Evolutionary conservation across 2,113 vertebrate species (phyloP).

Genomic region (Atractosteus spatula): DNA sequence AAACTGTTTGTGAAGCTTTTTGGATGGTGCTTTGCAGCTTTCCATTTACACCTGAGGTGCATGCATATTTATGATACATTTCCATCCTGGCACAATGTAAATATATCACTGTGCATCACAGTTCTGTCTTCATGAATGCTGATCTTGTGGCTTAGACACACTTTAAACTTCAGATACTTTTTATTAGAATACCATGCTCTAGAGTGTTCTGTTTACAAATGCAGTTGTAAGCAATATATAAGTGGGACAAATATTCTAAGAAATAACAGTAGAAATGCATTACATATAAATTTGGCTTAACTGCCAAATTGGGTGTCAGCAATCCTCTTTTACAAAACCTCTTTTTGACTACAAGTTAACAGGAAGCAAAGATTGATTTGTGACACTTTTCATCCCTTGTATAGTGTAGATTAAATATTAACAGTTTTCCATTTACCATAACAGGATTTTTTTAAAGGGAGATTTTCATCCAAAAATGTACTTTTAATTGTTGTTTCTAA

Average conservation of each 20-base stretch:
- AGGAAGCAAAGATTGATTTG: constrained; percentile 62
- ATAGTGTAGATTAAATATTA: constrained; percentile 63
- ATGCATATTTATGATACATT: constrained; percentile 67
- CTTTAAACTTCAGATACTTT: not conserved
- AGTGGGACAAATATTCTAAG: too few relatives aligned
- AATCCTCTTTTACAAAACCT: constrained; percentile 44
- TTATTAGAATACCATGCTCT: not conserved
- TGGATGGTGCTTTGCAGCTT: constrained; percentile 64
- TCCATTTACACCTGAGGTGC: constrained; percentile 48
- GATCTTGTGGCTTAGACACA: not conserved
- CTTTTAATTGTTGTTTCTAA: too few relatives aligned
- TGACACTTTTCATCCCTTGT: constrained; percentile 51
- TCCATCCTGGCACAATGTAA: constrained; percentile 44
- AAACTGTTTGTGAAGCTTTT: constrained; percentile 55
- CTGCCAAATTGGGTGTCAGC: constrained; percentile 32
- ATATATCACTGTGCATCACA: constrained; percentile 54
- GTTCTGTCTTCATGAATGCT: constrained; percentile 14
- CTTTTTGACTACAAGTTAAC: constrained; percentile 56
- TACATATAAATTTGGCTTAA: too few relatives aligned
- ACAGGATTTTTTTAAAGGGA: constrained; percentile 65
- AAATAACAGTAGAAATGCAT: too few relatives aligned
- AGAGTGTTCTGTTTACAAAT: too few relatives aligned
- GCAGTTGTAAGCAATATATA: too few relatives aligned
- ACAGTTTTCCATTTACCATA: constrained; percentile 55
- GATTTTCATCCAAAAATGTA: constrained; percentile 51